Conservation (phyloP, 2,888 invertebrate species). For the Leptinotarsa juncta region DNA sequence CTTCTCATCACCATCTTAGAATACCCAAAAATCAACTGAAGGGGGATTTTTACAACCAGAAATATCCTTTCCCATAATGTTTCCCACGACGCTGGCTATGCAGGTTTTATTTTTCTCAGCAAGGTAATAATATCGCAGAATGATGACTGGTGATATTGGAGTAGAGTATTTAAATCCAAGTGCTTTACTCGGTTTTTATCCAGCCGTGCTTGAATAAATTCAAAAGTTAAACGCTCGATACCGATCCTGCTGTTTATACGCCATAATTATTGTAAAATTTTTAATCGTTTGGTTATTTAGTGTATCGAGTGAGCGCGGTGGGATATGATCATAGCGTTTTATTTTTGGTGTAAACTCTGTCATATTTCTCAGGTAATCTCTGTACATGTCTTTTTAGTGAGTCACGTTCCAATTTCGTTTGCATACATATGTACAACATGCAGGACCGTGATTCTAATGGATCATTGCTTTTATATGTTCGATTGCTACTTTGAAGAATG, state of each 20-base stretch:
- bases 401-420: background rate
- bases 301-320: conserved; percentile 18
- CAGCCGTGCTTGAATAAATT: conserved; percentile 38
- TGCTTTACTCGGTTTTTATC: conserved; percentile 45
- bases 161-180: conserved; percentile 46
- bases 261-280: conserved; percentile 42
- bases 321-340: background rate
- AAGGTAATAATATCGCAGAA: conserved; percentile 48
- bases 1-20: no score
- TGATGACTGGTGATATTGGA: conserved; percentile 49
- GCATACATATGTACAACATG: no score
- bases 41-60: background rate
- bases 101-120: conserved; percentile 40
- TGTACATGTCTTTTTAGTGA: background rate
- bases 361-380: background rate
- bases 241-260: conserved; percentile 36
- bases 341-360: conserved; percentile 6
- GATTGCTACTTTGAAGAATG: no score
- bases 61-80: background rate
- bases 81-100: conserved; percentile 1
- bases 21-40: no score
- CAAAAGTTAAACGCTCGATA: conserved; percentile 40
- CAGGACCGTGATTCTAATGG: background rate
- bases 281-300: conserved; percentile 41
- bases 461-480: background rate